Base-by-base conservation (phyloP, 2,797 vertebrate genomes). In the Danio aesculapii region DNA sequence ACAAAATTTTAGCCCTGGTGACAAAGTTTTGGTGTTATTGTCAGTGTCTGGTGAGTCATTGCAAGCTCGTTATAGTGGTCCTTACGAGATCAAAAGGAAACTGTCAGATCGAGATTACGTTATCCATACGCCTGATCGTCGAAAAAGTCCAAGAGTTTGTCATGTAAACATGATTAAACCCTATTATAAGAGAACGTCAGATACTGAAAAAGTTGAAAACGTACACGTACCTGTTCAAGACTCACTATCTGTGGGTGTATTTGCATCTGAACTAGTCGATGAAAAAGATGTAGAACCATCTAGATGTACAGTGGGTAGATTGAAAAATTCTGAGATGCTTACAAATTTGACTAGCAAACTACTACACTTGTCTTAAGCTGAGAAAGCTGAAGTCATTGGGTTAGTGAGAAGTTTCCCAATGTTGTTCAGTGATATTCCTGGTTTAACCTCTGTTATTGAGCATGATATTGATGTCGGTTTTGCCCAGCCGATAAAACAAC, bases 131-230 rank as follows among this genome's bases (percentile, higher is more conserved):
- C n/a, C 16, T 2, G n/a, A 58, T 17, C 55, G n/a, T 58, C 55
- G 55, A 5, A 12, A 9, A 58, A 58, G 6, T 8, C 16, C 5
- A 2, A 5, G 55, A 58, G 55, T 58, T n/a, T 58, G 55, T 58
- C 55, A 58, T 19, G 55, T 58, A 19, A 58, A 58, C n/a, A 58
- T 58, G 55, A 58, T 58, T 58, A 58, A 58, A 17, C 4, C 55
- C 9, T 58, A 58, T 8, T 5, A 58, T 58, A n/a, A 58, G 16
- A 58, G 57, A 19, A 8, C 1, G 47, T 49, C 7, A 49, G 11
- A 12, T 49, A 1, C 47, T 1, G 11, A 12, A 49, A 8, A 49
- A 49, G 47, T 49, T 49, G 11, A 49, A 49, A 49, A 49, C 47
- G 47, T 49, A 8, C 47, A 49, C 7, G 2, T 12, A 49, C 7